Percentiles rank a stretch among this genome's conserved stretches.
Conservation (phyloP, 2,113 vertebrate species). For the Pelusios castaneus region DNA sequence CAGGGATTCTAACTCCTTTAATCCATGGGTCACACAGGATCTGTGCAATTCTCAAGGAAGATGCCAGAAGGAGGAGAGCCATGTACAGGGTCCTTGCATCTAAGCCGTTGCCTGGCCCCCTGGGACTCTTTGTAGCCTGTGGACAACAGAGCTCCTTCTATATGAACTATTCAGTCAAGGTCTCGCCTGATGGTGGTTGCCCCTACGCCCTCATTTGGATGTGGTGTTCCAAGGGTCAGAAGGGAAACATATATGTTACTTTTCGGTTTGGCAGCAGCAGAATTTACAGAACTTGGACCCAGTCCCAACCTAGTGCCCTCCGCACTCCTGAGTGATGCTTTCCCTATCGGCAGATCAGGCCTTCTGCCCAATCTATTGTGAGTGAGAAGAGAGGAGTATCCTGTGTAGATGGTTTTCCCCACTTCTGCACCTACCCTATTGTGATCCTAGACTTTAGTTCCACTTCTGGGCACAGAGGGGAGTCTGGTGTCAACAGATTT, state of each 20-base stretch:
- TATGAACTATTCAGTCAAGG: background rate
- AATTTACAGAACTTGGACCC: background rate
- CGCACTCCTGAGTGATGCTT: too few relatives aligned
- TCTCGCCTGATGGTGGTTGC: background rate
- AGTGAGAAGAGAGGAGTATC: too few relatives aligned
- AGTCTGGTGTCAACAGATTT: too few relatives aligned
- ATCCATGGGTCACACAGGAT: background rate
- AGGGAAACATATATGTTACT: background rate
- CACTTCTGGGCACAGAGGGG: too few relatives aligned
- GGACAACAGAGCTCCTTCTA: accelerated
- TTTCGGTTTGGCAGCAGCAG: background rate
- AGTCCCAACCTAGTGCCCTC: too few relatives aligned
- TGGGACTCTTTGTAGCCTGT: background rate
- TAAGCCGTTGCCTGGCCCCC: background rate
- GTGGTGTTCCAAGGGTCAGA: background rate
- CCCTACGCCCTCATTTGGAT: background rate
- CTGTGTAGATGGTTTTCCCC: too few relatives aligned
- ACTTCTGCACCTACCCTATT: too few relatives aligned
- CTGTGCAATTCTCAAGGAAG: background rate
- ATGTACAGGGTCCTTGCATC: background rate
- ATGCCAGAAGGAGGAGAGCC: background rate
- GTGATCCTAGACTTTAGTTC: too few relatives aligned
- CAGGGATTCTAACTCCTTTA: background rate
- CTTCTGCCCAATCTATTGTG: too few relatives aligned
- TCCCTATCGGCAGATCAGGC: too few relatives aligned